Base-by-base conservation (phyloP, 2,888 invertebrate species). In the Ethmia dodecea region DNA sequence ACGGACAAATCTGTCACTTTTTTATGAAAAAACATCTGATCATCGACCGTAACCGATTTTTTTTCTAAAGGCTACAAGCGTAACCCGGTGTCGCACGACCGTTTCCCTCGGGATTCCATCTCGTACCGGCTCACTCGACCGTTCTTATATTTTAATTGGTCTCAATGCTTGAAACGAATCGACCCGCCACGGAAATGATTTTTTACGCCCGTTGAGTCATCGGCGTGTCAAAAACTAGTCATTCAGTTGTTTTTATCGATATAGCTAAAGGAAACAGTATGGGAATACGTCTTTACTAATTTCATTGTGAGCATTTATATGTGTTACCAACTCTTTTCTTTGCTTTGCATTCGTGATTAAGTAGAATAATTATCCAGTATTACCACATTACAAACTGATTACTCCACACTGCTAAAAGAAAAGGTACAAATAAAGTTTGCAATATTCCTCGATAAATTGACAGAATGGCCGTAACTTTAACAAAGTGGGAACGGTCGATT, bases 81-180 rank as follows among this genome's bases (percentile, higher is more conserved):
- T 60, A 59, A 60, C 51, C 51, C 58, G 49, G 54, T 58, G 55
- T 59, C 60, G 56, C 65, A 62, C 62, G 65, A 56, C 51, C 53
- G 43, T n/a, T 45, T 80, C 79, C 77, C 74, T 62, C 67, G 68
- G 74, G 81, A 84, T 86, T 70, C 80, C 81, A 56, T 55, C 79
- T 74, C 79, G 83, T 84, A 66, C 52, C 55, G 49, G 47, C 54
- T 50, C 63, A 57, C 57, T 62, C 63, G 63, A 62, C 61, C 73
- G 62, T 64, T 55, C 66, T 58, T 63, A 65, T 58, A 58, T 67
- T 72, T 67, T 83, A 83, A 83, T 83, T 79, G 81, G 72, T 79
- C 75, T 70, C 73, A 80, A 83, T 79, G 77, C 73, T 79, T 69
- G 81, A 62, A 64, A 72, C 84, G 62, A 83, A 86, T 84, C 63